Conservation (phyloP, 2,797 vertebrate species). For the Setipinna tenuifilis region DNA sequence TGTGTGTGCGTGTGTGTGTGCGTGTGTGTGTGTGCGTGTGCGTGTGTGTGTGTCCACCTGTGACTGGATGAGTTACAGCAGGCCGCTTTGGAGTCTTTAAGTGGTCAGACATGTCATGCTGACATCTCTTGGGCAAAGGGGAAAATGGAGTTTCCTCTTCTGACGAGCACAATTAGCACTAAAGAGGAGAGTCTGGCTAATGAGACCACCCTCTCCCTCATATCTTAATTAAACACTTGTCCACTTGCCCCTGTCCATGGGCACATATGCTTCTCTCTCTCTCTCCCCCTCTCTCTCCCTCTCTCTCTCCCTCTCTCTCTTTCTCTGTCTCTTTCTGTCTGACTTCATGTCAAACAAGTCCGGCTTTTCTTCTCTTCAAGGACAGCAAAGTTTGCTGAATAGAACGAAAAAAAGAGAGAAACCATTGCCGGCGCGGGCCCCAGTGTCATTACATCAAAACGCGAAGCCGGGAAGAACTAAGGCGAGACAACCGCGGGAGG, state of each 20-base stretch:
- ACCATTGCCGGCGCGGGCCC: neutral
- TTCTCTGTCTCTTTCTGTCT: neutral
- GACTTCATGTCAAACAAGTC: neutral
- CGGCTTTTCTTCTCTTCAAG: neutral
- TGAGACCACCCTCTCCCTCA: conserved; percentile 22
- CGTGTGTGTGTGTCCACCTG: neutral
- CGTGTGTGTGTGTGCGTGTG: neutral
- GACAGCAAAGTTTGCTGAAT: neutral
- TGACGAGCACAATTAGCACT: conserved; percentile 20
- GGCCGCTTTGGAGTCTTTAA: neutral
- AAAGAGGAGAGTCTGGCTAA: neutral
- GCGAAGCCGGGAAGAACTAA: neutral
- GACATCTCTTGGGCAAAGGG: neutral
- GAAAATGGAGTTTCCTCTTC: neutral
- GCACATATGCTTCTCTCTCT: neutral
- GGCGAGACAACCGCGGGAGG: neutral
- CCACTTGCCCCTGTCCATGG: neutral
- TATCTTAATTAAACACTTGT: conserved; percentile 34
- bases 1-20: neutral
- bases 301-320: neutral
- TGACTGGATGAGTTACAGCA: neutral
- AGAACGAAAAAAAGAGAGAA: neutral
- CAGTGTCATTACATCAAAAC: conserved; percentile 16
- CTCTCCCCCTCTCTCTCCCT: neutral
- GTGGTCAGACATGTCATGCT: neutral